phyloP scores from a whole-genome alignment of 30 jellyfish, hydroid and myxozoan genomes.

The Turritopsis rubra region DNA sequence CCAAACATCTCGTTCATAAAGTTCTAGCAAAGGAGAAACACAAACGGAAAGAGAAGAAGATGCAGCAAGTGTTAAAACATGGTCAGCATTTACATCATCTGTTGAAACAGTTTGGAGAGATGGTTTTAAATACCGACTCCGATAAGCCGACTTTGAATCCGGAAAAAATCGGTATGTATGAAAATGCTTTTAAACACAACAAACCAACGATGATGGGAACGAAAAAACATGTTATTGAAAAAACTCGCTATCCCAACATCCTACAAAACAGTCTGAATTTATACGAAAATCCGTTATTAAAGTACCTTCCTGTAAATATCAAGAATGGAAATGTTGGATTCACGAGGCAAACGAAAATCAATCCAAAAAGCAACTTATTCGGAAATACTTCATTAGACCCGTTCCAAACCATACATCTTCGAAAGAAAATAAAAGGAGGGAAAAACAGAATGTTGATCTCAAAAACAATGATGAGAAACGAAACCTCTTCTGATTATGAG shows the following conservation, averaged over 20 bases:
- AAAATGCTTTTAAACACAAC: constrained; percentile 3
- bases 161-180: constrained; percentile 17
- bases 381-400: not conserved
- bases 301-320: not conserved
- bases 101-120: not conserved
- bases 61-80: constrained; percentile 9
- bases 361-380: not conserved
- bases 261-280: not conserved
- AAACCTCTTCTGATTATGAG: not conserved
- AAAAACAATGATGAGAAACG: not conserved
- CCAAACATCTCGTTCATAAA: not conserved
- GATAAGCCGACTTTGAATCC: constrained; percentile 23
- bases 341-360: not conserved
- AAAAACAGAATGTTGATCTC: not conserved
- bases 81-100: constrained; percentile 17
- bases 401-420: not conserved
- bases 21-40: not conserved
- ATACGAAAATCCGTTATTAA: not conserved
- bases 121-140: not conserved
- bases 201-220: constrained; percentile 30
- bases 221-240: constrained; percentile 2
- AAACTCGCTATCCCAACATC: not conserved
- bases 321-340: not conserved
- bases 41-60: constrained; percentile 6
- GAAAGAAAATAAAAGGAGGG: not conserved